Percentiles rank a stretch among this genome's conserved stretches.
These are phyloP conservation scores for Parnassius smintheus DNA, from an alignment of 2,888 invertebrate genomes.

Conservation along the genomic window DNA sequence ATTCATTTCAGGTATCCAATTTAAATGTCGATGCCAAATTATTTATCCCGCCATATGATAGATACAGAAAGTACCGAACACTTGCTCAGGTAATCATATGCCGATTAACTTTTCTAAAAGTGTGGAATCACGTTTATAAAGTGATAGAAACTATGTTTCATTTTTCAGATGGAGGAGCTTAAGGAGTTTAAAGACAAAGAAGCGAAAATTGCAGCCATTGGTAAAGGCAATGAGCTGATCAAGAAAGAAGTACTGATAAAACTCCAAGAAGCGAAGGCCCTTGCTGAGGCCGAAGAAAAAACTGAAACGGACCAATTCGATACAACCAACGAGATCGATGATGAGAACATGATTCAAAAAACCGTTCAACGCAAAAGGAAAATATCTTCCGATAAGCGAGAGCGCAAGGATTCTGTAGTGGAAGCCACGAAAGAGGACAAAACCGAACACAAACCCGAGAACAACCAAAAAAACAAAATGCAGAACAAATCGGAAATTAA, in stretches of 20 bases:
- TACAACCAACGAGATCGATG: slow-evolving; percentile 9
- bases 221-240: slow-evolving; percentile 56
- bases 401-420: slow-evolving; percentile 2
- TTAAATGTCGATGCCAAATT: slow-evolving; percentile 58
- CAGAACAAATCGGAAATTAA: slow-evolving; percentile 34
- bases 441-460: slow-evolving; percentile 18
- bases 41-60: slow-evolving; percentile 66
- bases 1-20: slow-evolving; percentile 48
- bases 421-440: slow-evolving; percentile 7
- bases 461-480: slow-evolving; percentile 30
- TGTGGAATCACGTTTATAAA: neutral
- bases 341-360: slow-evolving; percentile 6
- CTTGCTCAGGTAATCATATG: slow-evolving; percentile 51
- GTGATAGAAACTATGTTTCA: neutral
- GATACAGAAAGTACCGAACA: slow-evolving; percentile 58
- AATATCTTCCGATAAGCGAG: slow-evolving; percentile 2
- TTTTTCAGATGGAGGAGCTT: slow-evolving; percentile 57
- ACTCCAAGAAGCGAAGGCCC: slow-evolving; percentile 46
- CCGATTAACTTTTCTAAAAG: neutral
- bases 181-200: slow-evolving; percentile 58
- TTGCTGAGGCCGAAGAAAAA: slow-evolving; percentile 41
- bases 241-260: slow-evolving; percentile 54
- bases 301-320: neutral
- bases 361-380: slow-evolving; percentile 9
- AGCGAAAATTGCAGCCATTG: slow-evolving; percentile 57